A percentile compares a stretch with the other conserved stretches of the same genome.
phyloP scores from a whole-genome alignment of 1,140 invertebrate species.

The Spodoptera litura region DNA sequence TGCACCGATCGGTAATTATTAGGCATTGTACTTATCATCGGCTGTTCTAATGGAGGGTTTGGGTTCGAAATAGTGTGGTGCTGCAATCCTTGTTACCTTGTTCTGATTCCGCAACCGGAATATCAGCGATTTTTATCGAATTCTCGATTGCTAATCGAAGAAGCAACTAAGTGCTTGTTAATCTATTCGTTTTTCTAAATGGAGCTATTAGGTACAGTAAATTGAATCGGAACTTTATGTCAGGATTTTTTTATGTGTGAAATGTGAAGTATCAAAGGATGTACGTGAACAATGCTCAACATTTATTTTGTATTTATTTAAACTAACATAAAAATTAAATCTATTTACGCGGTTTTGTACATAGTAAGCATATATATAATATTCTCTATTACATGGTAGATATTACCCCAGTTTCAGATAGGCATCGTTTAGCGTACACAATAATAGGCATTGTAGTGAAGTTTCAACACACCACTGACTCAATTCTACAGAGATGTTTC shows the following conservation, averaged over 20 bases:
- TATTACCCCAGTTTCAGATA: slow-evolving; percentile 30
- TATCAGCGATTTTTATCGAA: slow-evolving; percentile 61
- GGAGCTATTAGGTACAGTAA: background rate
- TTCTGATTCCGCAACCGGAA: slow-evolving; percentile 58
- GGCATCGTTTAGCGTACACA: slow-evolving; percentile 7
- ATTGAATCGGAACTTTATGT: background rate
- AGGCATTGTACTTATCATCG: slow-evolving; percentile 62
- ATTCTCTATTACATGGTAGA: background rate
- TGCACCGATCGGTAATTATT: slow-evolving; percentile 54
- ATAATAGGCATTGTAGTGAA: slow-evolving; percentile 3
- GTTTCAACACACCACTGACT: slow-evolving; percentile 28
- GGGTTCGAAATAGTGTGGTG: slow-evolving; percentile 34
- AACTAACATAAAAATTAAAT: no score
- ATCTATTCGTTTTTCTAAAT: slow-evolving; percentile 9
- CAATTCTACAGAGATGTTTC: background rate
- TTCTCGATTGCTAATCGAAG: slow-evolving; percentile 46
- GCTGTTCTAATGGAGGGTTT: slow-evolving; percentile 62
- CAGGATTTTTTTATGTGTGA: background rate
- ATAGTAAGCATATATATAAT: background rate
- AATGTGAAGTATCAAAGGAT: no score
- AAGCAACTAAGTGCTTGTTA: slow-evolving; percentile 14
- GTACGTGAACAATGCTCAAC: no score
- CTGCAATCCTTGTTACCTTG: slow-evolving; percentile 55
- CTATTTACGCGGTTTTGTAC: background rate
- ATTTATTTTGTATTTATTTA: no score